A percentile compares a stretch with the other conserved stretches of the same genome.
Evolutionary conservation across 2,888 invertebrate species (phyloP).

Genomic region (Alcis repandata): DNA sequence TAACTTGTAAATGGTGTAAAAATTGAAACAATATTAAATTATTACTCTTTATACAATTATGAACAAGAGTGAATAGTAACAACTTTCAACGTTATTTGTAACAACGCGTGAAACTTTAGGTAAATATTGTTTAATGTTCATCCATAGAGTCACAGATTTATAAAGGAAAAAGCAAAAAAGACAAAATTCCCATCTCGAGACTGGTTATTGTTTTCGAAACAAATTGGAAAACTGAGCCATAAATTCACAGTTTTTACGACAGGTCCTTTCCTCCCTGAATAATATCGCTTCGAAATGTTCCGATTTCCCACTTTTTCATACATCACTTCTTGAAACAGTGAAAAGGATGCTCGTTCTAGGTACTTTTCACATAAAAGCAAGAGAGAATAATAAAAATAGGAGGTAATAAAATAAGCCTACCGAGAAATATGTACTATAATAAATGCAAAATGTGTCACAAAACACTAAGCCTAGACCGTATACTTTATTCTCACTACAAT

Average conservation of each 20-base stretch:
- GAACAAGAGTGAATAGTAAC: no score
- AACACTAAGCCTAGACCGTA: not conserved
- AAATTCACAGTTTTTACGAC: conserved; percentile 22
- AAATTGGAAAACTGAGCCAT: conserved; percentile 21
- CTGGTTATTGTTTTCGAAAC: conserved; percentile 12
- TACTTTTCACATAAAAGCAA: conserved; percentile 15
- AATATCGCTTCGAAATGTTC: conserved; percentile 20
- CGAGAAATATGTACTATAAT: conserved; percentile 7
- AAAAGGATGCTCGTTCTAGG: conserved; percentile 15
- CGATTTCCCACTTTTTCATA: conserved; percentile 19
- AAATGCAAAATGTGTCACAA: conserved; percentile 7
- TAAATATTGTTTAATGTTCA: no score
- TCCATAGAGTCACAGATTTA: no score
- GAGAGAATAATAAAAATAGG: conserved; percentile 21
- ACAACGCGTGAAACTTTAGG: no score
- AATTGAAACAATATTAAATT: no score
- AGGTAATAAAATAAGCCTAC: conserved; percentile 11
- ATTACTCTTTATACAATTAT: no score
- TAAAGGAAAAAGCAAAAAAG: conserved; percentile 1
- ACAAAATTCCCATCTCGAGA: not conserved
- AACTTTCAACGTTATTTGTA: no score
- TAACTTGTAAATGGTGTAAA: no score
- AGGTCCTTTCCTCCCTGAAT: conserved; percentile 14
- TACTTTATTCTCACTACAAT: not conserved
- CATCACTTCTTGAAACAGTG: conserved; percentile 21